These are phyloP conservation scores for Phalangium opilio DNA, from an alignment of 2,888 invertebrate genomes.

Conservation along the genomic window DNA sequence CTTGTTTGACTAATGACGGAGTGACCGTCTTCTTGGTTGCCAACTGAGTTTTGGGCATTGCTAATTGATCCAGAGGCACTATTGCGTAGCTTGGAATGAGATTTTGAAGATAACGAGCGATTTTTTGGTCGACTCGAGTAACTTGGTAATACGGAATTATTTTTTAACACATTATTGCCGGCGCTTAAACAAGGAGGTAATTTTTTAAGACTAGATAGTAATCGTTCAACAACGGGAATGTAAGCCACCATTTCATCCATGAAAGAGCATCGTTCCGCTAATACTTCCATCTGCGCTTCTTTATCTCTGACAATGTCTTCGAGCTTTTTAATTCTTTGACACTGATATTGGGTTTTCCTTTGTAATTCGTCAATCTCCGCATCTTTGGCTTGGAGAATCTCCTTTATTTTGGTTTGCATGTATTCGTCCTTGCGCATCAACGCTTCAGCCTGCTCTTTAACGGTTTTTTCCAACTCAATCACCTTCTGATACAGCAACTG, in stretches of 20 bases:
- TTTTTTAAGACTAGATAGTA: slow-evolving; percentile 19
- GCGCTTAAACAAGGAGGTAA: slow-evolving; percentile 12
- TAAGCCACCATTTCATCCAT: slow-evolving; percentile 19
- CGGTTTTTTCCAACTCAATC: slow-evolving; percentile 25
- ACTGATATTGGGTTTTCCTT: slow-evolving; percentile 11
- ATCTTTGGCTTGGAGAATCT: slow-evolving; percentile 18
- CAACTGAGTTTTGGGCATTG: background rate
- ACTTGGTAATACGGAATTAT: no score
- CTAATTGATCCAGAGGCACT: background rate
- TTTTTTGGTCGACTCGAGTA: slow-evolving; percentile 6
- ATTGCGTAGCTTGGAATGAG: background rate
- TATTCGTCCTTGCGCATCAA: slow-evolving; percentile 20
- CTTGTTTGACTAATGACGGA: slow-evolving; percentile 10
- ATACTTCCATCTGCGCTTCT: slow-evolving; percentile 17
- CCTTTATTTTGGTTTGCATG: slow-evolving; percentile 16
- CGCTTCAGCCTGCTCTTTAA: slow-evolving; percentile 19
- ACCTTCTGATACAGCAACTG: slow-evolving; percentile 27
- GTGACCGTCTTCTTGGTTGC: slow-evolving; percentile 7
- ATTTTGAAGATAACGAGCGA: background rate
- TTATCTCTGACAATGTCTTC: slow-evolving; percentile 20
- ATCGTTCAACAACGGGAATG: slow-evolving; percentile 17
- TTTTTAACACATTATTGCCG: background rate
- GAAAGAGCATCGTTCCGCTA: slow-evolving; percentile 14
- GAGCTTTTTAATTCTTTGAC: slow-evolving; percentile 17
- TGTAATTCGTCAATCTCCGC: slow-evolving; percentile 16